Evolutionary conservation across 2,888 invertebrate species (phyloP), one percentile per base, ranked within the genome.

Genomic region (Cloeon dipterum): DNA sequence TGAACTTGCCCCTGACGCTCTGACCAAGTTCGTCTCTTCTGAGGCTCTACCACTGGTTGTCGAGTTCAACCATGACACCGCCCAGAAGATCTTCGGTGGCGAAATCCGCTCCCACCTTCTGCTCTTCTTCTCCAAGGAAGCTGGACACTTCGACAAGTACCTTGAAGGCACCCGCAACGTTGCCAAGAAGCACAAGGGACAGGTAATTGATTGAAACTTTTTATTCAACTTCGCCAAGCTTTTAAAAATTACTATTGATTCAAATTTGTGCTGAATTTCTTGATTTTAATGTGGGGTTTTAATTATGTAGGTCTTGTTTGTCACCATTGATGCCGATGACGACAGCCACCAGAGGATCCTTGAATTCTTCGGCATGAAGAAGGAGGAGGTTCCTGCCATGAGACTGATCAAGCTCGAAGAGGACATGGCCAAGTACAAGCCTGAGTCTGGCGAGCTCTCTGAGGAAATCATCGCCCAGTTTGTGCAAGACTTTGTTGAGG

Each of bases 361-460:
- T 55, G 98, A 99, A 62, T 99, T 94, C 83, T 99, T 99, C 61
- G 96, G 94, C 49, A 77, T 96, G 72, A 83, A 79, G 63, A 81
- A 83, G 57, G 81, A 82, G n/a, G 88, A 88, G 54, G 71, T 81
- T 11, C 89, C 89, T 7, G 71, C 79, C 2, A 78, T 88, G 51
- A 74, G 94, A 47, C 66, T 98, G 45, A 96, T 98, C 57, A 79
- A 78, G 45, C 65, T 98, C 44, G 91, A 91, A 57, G 89, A 94
- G 50, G 91, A 93, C 55, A 93, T 94, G 91, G 77, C 82, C 53
- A 94, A 94, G 58, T 98, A 79, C 70, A 96, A 94, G 61, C 96
- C 96, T 20, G 66, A 71, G 36, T 70, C 63, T 42, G 55, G 73
- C 41, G 82, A 82, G 40, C 58, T 83, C 38, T 61, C 62, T 29